phyloP scores from a whole-genome alignment of 2,888 invertebrate species.

The Serrognathus titanus region DNA sequence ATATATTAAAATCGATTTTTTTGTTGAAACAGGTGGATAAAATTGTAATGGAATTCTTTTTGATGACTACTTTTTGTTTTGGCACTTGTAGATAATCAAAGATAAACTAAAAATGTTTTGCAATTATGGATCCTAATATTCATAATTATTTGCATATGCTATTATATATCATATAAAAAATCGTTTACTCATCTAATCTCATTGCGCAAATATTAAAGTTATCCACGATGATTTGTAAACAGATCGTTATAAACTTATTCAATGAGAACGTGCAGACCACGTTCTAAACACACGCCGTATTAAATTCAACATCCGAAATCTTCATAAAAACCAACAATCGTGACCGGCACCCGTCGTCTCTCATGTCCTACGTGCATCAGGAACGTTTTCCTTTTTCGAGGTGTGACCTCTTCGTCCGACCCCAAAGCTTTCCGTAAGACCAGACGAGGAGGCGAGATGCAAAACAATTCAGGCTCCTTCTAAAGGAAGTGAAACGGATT shows the following conservation, averaged over 20 bases:
- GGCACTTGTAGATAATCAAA: too few species aligned
- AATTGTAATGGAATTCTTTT: too few species aligned
- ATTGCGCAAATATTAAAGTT: too few species aligned
- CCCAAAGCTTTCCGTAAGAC: neutral
- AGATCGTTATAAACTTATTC: neutral
- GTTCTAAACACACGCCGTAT: conserved; percentile 2
- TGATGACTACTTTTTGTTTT: too few species aligned
- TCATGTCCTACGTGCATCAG: neutral
- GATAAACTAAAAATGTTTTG: too few species aligned
- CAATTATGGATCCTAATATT: too few species aligned
- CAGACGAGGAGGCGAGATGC: conserved; percentile 3
- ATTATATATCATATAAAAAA: too few species aligned
- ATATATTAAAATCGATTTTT: too few species aligned
- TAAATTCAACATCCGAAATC: conserved; percentile 2
- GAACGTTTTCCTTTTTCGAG: conserved; percentile 1
- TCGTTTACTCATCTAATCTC: neutral
- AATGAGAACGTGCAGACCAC: conserved; percentile 3
- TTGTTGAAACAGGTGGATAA: too few species aligned
- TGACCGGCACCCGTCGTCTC: conserved; percentile 6
- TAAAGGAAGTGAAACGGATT: conserved; percentile 3
- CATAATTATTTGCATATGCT: too few species aligned
- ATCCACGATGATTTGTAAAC: neutral
- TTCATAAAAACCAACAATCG: conserved; percentile 9
- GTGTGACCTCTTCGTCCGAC: neutral
- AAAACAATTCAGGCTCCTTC: conserved; percentile 3